Conservation (phyloP, 2,113 vertebrate species). For the Chamaea fasciata region DNA sequence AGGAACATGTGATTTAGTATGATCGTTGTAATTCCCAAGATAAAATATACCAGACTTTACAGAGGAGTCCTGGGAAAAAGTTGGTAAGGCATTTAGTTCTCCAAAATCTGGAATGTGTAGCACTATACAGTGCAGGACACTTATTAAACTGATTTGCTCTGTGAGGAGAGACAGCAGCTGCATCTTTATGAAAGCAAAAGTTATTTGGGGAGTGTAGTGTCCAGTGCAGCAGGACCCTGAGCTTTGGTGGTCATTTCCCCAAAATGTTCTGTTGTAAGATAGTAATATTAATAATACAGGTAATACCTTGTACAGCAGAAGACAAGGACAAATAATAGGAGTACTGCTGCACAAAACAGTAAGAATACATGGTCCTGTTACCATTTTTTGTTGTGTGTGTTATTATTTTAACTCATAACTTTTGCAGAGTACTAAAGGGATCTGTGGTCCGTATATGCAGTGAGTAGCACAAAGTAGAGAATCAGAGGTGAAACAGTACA, state of each 20-base stretch:
- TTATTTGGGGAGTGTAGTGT: not conserved
- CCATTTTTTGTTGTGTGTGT: not conserved
- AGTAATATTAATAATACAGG: too few species aligned
- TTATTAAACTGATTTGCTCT: rapidly evolving
- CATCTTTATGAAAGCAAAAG: not conserved
- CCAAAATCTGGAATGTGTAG: not conserved
- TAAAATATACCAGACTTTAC: not conserved
- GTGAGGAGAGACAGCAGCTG: not conserved
- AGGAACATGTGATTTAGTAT: not conserved
- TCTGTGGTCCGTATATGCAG: not conserved
- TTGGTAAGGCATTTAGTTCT: not conserved
- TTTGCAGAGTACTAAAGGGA: not conserved
- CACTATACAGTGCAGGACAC: not conserved
- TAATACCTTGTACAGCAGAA: rapidly evolving
- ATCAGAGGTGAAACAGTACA: not conserved
- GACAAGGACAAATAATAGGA: not conserved
- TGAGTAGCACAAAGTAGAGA: not conserved
- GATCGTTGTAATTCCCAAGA: not conserved
- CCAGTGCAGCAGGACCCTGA: not conserved
- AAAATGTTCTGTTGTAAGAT: not conserved
- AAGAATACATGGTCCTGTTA: not conserved
- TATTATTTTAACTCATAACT: not conserved
- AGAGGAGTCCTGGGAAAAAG: not conserved
- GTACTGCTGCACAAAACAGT: not conserved
- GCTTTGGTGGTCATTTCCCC: not conserved